Evolutionary conservation across 2,888 invertebrate genomes (phyloP), one percentile per base, ranked within the genome.

Genomic region (Nasonovia ribisnigri): DNA sequence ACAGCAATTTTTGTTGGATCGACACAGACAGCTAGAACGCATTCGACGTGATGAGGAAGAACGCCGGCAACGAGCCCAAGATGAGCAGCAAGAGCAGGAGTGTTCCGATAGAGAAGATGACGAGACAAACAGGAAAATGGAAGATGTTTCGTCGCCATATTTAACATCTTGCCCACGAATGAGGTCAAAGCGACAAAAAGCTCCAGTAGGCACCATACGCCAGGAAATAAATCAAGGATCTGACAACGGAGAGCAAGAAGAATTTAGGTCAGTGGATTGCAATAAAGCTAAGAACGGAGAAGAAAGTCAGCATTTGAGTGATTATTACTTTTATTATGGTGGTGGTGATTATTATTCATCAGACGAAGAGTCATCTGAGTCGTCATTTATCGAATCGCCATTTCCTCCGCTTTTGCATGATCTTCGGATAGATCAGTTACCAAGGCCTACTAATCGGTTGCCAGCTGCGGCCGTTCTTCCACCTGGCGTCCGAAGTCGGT

Each of bases 331-430:
- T 60, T 92, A 51, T 51, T 88, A 54, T 67, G 48, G 67, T 29
- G 77, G 87, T 36, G 87, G 6, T 46, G 46, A 88, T 88, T 67
- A 77, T 92, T 77, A 51, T 43, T 92, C 92, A 2, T 92, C 92
- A 6, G 92, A 88, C 6, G 92, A 92, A 77, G 88, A 92, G 20
- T 29, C n/a, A 5, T 54, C 43, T 46, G 91, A 20, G 16, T 42
- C 36, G 2, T 91, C 46, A 13, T 87, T 16, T 16, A 36, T 20
- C 0, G 87, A 87, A 48, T 51, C 90, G 43, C 51, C 67, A 11
- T 88, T 92, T 6, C 88, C 92, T 20, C 92, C 92, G 0, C 13
- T 92, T 13, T 42, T 92, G 20, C 92, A 92, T 88, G 92, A 92
- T 26, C 88, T 92, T 11, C 88, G 92, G 20, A 77, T 88, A 0